Percentiles rank a stretch among this genome's conserved stretches.
These are phyloP conservation scores for Sigmodon hispidus DNA, from an alignment of 2,113 vertebrate species.

Conservation along the genomic window DNA sequence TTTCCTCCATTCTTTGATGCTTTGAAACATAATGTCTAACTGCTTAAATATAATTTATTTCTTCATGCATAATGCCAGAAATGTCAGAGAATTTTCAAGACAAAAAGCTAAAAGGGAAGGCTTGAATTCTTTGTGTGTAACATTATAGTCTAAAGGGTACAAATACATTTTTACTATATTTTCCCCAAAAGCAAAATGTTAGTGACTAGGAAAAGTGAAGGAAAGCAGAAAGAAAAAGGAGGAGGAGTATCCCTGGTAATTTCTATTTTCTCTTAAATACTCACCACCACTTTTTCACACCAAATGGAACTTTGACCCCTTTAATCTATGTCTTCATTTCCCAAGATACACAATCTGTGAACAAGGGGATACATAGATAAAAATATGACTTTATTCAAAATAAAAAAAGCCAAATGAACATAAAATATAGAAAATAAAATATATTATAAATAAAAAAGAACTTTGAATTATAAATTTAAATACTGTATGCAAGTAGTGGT, in stretches of 20 bases:
- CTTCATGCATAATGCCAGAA: neutral
- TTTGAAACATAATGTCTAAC: neutral
- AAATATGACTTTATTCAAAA: no score
- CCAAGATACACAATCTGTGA: neutral
- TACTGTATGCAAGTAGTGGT: neutral
- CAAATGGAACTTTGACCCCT: neutral
- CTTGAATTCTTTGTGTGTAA: neutral
- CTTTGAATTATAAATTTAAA: conserved; percentile 13
- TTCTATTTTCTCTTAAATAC: neutral
- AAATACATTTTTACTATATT: neutral
- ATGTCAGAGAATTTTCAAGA: neutral
- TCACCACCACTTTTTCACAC: no score
- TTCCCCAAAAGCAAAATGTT: neutral
- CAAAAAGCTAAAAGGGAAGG: fast-evolving
- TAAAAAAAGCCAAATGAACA: no score
- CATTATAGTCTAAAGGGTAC: neutral
- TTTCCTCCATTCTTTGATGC: neutral
- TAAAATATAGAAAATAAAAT: no score
- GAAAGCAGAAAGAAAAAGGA: neutral
- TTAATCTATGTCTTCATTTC: neutral
- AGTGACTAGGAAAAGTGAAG: neutral
- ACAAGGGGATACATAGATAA: no score
- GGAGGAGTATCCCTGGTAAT: neutral
- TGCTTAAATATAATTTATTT: neutral
- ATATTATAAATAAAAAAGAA: no score